phyloP scores from a whole-genome alignment of 2,888 invertebrate genomes.

The Xestia sexstrigata region DNA sequence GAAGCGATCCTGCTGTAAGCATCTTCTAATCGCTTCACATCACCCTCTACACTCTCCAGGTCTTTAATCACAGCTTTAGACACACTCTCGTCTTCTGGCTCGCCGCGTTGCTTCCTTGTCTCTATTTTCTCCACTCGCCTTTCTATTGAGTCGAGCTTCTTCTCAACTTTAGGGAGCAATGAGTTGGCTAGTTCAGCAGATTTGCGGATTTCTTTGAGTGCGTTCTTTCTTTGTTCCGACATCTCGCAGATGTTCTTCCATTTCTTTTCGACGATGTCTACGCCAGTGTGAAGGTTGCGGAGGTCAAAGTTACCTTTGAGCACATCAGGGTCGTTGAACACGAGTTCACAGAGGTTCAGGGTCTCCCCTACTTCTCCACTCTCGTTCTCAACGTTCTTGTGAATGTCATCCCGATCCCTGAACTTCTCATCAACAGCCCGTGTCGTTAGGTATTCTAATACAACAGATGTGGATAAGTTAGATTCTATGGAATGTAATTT shows the following conservation, averaged over 20 bases:
- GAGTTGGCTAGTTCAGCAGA: constrained; percentile 92
- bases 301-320: constrained; percentile 94
- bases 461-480: constrained; percentile 92
- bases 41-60: constrained; percentile 91
- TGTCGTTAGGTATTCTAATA: constrained; percentile 92
- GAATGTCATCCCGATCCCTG: constrained; percentile 93
- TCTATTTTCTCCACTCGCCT: constrained; percentile 90
- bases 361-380: constrained; percentile 95
- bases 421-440: constrained; percentile 93
- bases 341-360: constrained; percentile 94
- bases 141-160: constrained; percentile 91
- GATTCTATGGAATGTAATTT: constrained; percentile 94
- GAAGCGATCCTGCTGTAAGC: constrained; percentile 93
- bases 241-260: constrained; percentile 95
- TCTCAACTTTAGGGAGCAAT: constrained; percentile 92
- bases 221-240: constrained; percentile 92
- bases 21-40: constrained; percentile 92
- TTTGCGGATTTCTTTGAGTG: constrained; percentile 89
- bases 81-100: constrained; percentile 89
- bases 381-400: constrained; percentile 94
- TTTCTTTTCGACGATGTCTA: constrained; percentile 93
- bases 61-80: constrained; percentile 90
- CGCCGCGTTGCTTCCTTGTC: constrained; percentile 84
- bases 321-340: constrained; percentile 94
- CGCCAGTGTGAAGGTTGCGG: constrained; percentile 92